Evolutionary conservation across 1,140 invertebrate genomes (phyloP), one percentile per base, ranked within the genome.

Genomic region (Drosophila kanapiae): DNA sequence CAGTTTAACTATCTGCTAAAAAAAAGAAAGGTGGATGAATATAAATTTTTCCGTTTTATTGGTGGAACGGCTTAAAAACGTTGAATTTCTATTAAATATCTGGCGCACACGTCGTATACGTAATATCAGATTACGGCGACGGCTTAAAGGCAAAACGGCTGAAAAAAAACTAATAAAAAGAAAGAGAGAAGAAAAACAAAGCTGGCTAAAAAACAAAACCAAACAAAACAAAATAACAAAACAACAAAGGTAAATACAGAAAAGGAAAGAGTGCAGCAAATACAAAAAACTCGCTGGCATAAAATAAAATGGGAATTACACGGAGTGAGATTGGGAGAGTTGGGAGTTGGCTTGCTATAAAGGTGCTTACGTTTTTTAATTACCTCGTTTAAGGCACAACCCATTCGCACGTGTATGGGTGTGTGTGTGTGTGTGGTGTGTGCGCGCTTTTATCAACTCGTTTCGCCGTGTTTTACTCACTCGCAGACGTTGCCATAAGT

Each of bases 401-500:
- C 77, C 63, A 75, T 61, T 69, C 35, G 60, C 62, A 53, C 13
- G 35, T 49, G 58, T 65, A 67, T 63, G 43, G 57, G 51, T 49
- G 51, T 59, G 42, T 48, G 51, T 9, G 16, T 58, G 23, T 53
- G 59, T 49, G 27, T 31, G 67, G 47, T 58, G 48, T 83, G 53
- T 70, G 65, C 47, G 54, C 72, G 84, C 84, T 90, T 88, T 88
- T 88, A 88, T 88, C 84, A 88, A 88, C 84, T 88, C 84, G 84
- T 88, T 88, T 88, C 81, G 81, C 80, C 84, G 84, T 88, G 84
- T 88, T 88, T 88, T 88, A 88, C 84, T 88, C 84, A 88, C 84
- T 88, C 85, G 84, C 84, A 90, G 84, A 88, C 84, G 85, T 88
- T 88, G 85, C 85, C 80, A 88, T 88, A 88, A 88, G 84, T 88